Evolutionary conservation across 2,888 invertebrate genomes (phyloP), one percentile per base, ranked within the genome.

Genomic region (Dugesia japonica): DNA sequence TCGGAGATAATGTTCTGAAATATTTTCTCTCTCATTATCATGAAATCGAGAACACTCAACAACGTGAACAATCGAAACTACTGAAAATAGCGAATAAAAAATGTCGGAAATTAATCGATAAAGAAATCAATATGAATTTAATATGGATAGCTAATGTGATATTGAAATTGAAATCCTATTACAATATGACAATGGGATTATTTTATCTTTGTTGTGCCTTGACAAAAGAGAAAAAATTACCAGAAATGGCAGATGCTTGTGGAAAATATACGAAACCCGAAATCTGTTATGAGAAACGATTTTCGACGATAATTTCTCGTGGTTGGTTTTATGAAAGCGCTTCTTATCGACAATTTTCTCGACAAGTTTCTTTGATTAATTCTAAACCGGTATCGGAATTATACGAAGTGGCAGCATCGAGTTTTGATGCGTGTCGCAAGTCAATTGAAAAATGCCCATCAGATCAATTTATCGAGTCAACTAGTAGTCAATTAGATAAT

Each of bases 211-310:
- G 76, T 17, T 20, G 26, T 23, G 76, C 76, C n/a, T 38, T 76
- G 27, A 20, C 26, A 17, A 1, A 28, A 28, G 76, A 76, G 1
- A 20, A n/a, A 17, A 76, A 76, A 28, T 4, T 76, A 28, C 26
- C 75, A 9, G n/a, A 75, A 20, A 9, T 75, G 20, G 72, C 23
- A 20, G 13, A 27, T 1, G 26, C 20, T 28, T 15, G 72, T 20
- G n/a, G 72, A 9, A 38, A 38, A 13, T 38, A 38, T 17, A 74
- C 38, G 0, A 31, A n/a, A 33, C 33, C 76, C 0, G 89, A 91
- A 81, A 92, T 95, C 1, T 89, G 95, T 56, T 97, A 94, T 84
- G 92, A 92, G 82, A 94, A 94, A 81, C 89, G 95, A 75, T 92
- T 97, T 86, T 89, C 90, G 4, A 92, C 95, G 0, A n/a, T 74